Percentiles rank a stretch among this genome's conserved stretches.
These are phyloP conservation scores for Drosophila paranaensis DNA, from an alignment of 2,888 invertebrate genomes.

Conservation along the genomic window DNA sequence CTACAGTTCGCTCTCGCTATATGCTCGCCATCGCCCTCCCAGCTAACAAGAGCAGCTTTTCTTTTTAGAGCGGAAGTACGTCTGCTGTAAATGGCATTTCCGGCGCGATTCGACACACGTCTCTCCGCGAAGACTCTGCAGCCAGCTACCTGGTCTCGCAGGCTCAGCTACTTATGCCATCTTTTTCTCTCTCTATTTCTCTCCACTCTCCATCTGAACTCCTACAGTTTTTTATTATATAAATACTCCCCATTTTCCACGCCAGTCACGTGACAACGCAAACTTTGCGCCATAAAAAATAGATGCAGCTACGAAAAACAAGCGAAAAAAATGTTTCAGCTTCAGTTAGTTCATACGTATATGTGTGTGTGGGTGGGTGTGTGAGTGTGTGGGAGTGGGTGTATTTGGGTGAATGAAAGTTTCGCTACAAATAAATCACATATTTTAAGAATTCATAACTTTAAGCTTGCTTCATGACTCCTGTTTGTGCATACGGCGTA, in stretches of 20 bases:
- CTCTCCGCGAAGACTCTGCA: slow-evolving; percentile 26
- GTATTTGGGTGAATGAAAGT: slow-evolving; percentile 31
- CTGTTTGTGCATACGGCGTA: slow-evolving; percentile 50
- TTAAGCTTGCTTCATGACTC: slow-evolving; percentile 75
- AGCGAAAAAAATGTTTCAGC: slow-evolving; percentile 34
- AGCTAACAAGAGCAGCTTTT: neutral
- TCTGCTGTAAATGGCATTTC: slow-evolving; percentile 68
- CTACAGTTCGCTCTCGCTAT: slow-evolving; percentile 18
- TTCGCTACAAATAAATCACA: slow-evolving; percentile 73
- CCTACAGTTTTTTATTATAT: slow-evolving; percentile 24
- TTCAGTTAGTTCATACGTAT: slow-evolving; percentile 7
- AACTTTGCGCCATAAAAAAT: slow-evolving; percentile 44
- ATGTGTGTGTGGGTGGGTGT: slow-evolving; percentile 7
- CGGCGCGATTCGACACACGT: slow-evolving; percentile 56
- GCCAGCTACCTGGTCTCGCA: slow-evolving; percentile 42
- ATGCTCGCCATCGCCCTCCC: neutral
- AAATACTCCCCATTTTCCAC: slow-evolving; percentile 58
- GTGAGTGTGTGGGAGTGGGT: slow-evolving; percentile 4
- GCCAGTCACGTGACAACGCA: slow-evolving; percentile 68
- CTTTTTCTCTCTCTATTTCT: neutral
- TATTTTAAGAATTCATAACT: slow-evolving; percentile 79
- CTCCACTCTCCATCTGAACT: neutral
- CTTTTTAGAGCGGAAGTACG: slow-evolving; percentile 45
- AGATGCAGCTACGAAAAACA: slow-evolving; percentile 21
- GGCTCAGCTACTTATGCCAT: slow-evolving; percentile 33